Base-by-base conservation (phyloP, 1,140 invertebrate genomes). In the Tetranychus cinnabarinus region DNA sequence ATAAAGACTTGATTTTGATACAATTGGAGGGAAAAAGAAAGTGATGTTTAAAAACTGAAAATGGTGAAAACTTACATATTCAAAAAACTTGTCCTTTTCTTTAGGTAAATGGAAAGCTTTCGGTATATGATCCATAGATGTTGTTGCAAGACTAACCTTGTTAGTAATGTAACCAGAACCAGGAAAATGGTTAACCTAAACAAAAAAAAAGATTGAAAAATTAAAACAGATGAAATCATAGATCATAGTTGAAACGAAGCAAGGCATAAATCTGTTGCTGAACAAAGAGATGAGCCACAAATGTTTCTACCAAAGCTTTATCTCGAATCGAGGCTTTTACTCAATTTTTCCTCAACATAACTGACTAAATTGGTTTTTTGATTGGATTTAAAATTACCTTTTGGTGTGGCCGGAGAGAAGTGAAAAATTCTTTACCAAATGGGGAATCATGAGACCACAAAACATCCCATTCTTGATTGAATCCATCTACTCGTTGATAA, bases 401-500 rank as follows among this genome's bases (percentile, higher is more conserved):
- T 69, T 92, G 88, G 73, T 86, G 73, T 7, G 77, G 68, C 66
- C 81, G 80, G 15, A 91, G 69, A 66, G 77, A 77, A 61, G 74
- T 77, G 12, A 87, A 68, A 50, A 59, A 62, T 63, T 77, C 39
- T 42, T 42, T 72, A 50, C 76, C 74, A 69, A 92, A 95, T 3
- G 89, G 90, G 72, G 90, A 96, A 68, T 91, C 86, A 72, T 93
- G 87, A 2, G 88, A 81, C 91, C 91, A 97, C 5, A 96, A 70
- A 3, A 95, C 73, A 69, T 85, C 80, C 88, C 88, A 95, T 15
- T 59, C 35, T 13, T 57, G 31, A n/a, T n/a, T 35, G 6, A 35
- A 15, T 35, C 62, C 37, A n/a, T 47, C 39, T 23, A 42, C 37
- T 15, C 33, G 5, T 33, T 61, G 39, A 65, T 68, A 72, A 6